Conservation (phyloP, 1,140 invertebrate genomes). For the Maniola jurtina region DNA sequence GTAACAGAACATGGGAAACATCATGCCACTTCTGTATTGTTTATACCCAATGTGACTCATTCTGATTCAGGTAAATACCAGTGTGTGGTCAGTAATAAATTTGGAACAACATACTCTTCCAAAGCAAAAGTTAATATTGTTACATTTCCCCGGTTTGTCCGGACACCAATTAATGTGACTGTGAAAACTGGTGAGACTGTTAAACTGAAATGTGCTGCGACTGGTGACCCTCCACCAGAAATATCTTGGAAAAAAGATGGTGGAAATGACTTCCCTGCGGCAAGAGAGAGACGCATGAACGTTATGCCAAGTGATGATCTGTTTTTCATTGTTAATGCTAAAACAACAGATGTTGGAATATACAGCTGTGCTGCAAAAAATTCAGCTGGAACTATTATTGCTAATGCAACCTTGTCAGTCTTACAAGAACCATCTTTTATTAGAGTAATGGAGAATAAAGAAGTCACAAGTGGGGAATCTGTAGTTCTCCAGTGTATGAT, state of each 20-base stretch:
- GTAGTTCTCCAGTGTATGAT: conserved; percentile 94
- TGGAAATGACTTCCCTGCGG: conserved; percentile 97
- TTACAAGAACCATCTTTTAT: conserved; percentile 91
- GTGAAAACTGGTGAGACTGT: conserved; percentile 92
- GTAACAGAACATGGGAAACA: conserved; percentile 76
- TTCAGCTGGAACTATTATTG: conserved; percentile 89
- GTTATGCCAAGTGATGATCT: conserved; percentile 94
- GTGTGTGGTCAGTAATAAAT: conserved; percentile 94
- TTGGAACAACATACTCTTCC: conserved; percentile 92
- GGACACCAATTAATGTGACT: conserved; percentile 91
- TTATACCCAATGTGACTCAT: conserved; percentile 86
- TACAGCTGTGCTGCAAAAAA: conserved; percentile 97
- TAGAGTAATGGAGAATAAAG: conserved; percentile 91
- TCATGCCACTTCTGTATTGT: conserved; percentile 83
- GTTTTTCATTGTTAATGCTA: conserved; percentile 95
- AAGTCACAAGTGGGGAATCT: conserved; percentile 87
- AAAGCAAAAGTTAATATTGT: conserved; percentile 91
- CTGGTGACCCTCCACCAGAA: conserved; percentile 92
- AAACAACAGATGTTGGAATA: conserved; percentile 91
- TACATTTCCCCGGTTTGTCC: conserved; percentile 93
- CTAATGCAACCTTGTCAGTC: conserved; percentile 94
- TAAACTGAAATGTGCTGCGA: conserved; percentile 93
- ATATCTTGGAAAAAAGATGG: conserved; percentile 97
- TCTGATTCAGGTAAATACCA: conserved; percentile 93
- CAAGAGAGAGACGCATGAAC: conserved; percentile 94